Conservation (phyloP, 2,888 invertebrate genomes). For the Gnatocerus cornutus region DNA sequence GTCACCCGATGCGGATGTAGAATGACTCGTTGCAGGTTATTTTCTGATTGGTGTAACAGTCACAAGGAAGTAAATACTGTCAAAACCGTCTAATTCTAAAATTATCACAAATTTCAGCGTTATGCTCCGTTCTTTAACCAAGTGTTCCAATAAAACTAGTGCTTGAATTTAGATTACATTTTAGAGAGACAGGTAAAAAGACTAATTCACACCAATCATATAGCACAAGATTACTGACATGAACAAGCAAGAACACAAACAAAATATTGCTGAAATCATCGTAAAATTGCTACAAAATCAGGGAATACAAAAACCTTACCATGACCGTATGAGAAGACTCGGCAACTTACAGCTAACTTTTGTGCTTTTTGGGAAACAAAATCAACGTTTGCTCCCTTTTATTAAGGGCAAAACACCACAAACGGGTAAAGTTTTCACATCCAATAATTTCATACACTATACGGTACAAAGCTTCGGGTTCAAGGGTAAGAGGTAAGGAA, state of each 20-base stretch:
- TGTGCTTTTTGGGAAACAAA: conserved; percentile 54
- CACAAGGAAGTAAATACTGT: conserved; percentile 60
- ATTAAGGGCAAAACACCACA: conserved; percentile 49
- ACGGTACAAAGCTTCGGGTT: conserved; percentile 50
- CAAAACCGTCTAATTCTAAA: conserved; percentile 58
- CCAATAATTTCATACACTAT: conserved; percentile 51
- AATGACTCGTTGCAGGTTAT: conserved; percentile 48
- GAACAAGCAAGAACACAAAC: conserved; percentile 49
- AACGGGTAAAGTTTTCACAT: conserved; percentile 57
- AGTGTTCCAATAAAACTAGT: conserved; percentile 63
- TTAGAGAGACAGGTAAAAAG: conserved; percentile 54
- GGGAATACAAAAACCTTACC: conserved; percentile 60
- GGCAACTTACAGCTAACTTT: conserved; percentile 58
- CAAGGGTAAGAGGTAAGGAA: conserved; percentile 41
- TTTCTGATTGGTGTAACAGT: conserved; percentile 64
- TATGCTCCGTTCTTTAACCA: conserved; percentile 45
- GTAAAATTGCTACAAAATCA: conserved; percentile 50
- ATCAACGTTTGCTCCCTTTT: conserved; percentile 33
- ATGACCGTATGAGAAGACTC: conserved; percentile 55
- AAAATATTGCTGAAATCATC: conserved; percentile 47
- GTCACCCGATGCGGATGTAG: conserved; percentile 31
- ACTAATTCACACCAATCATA: conserved; percentile 65
- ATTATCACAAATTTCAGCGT: conserved; percentile 64
- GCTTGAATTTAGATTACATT: conserved; percentile 56
- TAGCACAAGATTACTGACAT: conserved; percentile 54